Conservation (phyloP, 2,888 invertebrate species). For the Nymphalis polychloros region DNA sequence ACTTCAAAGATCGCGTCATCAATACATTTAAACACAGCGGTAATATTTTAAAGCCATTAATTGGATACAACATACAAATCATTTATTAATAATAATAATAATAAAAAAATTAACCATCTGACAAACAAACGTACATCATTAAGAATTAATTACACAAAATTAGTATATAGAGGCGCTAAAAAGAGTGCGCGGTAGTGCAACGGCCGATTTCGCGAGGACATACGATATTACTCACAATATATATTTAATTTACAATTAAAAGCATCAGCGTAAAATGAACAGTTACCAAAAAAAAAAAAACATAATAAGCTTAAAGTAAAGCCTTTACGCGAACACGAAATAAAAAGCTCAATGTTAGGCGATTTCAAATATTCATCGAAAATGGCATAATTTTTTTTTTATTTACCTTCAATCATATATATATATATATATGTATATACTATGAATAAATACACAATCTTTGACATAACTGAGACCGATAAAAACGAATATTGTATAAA, state of each 20-base stretch:
- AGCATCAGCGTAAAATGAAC: conserved; percentile 7
- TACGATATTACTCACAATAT: conserved; percentile 3
- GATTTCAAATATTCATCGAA: conserved; percentile 41
- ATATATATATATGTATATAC: conserved; percentile 27
- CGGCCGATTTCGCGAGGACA: conserved; percentile 43
- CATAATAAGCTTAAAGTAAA: neutral
- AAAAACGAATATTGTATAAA: conserved; percentile 54
- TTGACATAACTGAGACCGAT: conserved; percentile 79
- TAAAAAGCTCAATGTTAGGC: conserved; percentile 35
- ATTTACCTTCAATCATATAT: neutral
- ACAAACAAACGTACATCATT: neutral
- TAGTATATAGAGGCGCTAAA: conserved; percentile 12
- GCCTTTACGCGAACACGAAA: conserved; percentile 4
- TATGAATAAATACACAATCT: conserved; percentile 62
- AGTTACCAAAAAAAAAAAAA: neutral
- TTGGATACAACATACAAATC: conserved; percentile 17
- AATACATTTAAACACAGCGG: conserved; percentile 4
- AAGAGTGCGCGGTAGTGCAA: conserved; percentile 41
- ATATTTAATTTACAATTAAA: neutral
- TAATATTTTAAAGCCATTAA: conserved; percentile 12
- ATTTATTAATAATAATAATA: neutral
- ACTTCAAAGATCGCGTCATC: neutral
- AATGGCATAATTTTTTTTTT: conserved; percentile 30
- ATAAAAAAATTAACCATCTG: neutral
- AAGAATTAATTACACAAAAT: conserved; percentile 3